A percentile compares a stretch with the other conserved stretches of the same genome.
Evolutionary conservation across 2,888 invertebrate species (phyloP).

Genomic region (Caenorhabditis imperialis): DNA sequence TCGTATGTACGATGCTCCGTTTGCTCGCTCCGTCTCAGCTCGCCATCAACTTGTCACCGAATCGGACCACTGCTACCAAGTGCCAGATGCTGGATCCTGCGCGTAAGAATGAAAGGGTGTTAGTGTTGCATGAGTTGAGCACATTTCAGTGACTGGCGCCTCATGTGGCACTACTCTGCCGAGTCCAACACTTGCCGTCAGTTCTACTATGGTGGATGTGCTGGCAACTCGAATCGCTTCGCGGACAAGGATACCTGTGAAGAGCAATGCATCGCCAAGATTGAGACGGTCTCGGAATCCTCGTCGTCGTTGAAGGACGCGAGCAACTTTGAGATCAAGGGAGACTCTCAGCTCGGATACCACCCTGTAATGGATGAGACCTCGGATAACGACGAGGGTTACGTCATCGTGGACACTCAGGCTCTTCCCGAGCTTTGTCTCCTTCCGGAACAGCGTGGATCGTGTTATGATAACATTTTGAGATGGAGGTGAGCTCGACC

Average conservation of each 20-base stretch:
- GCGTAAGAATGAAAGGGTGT: slow-evolving; percentile 28
- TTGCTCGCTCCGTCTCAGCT: slow-evolving; percentile 27
- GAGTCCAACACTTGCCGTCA: slow-evolving; percentile 50
- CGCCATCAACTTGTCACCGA: slow-evolving; percentile 16
- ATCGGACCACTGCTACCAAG: slow-evolving; percentile 40
- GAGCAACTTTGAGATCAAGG: slow-evolving; percentile 13
- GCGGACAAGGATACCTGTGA: slow-evolving; percentile 66
- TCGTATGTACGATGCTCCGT: slow-evolving; percentile 27
- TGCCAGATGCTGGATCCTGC: slow-evolving; percentile 52
- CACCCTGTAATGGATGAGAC: slow-evolving; percentile 19
- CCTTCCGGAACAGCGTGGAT: slow-evolving; percentile 72
- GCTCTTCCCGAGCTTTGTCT: slow-evolving; percentile 72
- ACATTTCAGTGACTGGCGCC: slow-evolving; percentile 39
- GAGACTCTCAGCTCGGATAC: slow-evolving; percentile 32
- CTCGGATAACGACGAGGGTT: slow-evolving; percentile 16
- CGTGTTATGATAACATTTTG: slow-evolving; percentile 71
- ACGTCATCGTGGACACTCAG: slow-evolving; percentile 26
- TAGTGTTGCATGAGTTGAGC: no score
- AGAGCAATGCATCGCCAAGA: slow-evolving; percentile 57
- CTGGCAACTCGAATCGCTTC: slow-evolving; percentile 76
- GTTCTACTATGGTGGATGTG: slow-evolving; percentile 76
- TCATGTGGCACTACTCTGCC: slow-evolving; percentile 41
- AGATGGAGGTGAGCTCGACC: slow-evolving; percentile 56
- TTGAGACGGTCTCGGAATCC: slow-evolving; percentile 28
- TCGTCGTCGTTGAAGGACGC: slow-evolving; percentile 37